A percentile compares a stretch with the other conserved stretches of the same genome.
Evolutionary conservation across 2,797 vertebrate species (phyloP).

Genomic region (Pseudotriccus pelzelni): DNA sequence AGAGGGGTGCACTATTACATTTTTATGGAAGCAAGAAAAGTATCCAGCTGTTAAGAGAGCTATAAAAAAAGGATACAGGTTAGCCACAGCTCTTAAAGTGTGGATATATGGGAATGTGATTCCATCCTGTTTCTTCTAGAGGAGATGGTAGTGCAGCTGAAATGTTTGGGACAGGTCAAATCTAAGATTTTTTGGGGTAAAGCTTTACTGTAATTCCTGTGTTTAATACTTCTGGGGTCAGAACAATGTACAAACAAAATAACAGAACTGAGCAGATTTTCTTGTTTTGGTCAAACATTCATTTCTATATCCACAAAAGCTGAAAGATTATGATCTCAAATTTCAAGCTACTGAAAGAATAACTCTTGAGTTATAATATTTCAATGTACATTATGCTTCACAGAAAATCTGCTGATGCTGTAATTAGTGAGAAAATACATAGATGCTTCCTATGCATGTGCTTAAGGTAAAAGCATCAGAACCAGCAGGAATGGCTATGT

Average conservation of each 20-base stretch:
- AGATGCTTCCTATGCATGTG: neutral
- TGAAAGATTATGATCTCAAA: neutral
- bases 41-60: slow-evolving; percentile 43
- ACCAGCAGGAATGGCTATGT: neutral
- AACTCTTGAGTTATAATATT: neutral
- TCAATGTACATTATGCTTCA: neutral
- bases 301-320: neutral
- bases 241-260: neutral
- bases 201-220: neutral
- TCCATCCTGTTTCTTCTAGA: neutral
- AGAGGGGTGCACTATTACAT: slow-evolving; percentile 1
- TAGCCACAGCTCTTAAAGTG: slow-evolving; percentile 29
- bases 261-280: neutral
- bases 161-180: neutral
- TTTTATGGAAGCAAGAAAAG: slow-evolving; percentile 38
- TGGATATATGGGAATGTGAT: neutral
- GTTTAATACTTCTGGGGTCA: neutral
- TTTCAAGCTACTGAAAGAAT: neutral
- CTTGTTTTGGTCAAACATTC: neutral
- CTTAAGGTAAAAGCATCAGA: neutral
- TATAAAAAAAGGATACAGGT: slow-evolving; percentile 32
- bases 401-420: neutral
- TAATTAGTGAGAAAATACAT: neutral
- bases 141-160: neutral
- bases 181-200: neutral